phyloP scores from a whole-genome alignment of 2,113 vertebrate genomes.

The Arizona elegans region DNA sequence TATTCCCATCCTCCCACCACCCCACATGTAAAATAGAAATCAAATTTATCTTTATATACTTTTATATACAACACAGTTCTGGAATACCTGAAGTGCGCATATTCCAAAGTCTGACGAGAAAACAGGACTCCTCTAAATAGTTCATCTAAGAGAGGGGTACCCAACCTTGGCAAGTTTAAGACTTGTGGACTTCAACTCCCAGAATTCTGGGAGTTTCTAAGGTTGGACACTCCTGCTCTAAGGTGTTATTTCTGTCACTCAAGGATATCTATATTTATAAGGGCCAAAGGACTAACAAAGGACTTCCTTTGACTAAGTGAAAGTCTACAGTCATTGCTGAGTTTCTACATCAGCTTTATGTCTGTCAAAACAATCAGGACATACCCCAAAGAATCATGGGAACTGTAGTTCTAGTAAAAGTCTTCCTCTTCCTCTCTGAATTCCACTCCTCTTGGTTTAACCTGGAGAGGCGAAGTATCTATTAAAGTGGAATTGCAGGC shows the following conservation, averaged over 20 bases:
- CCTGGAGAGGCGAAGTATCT: background rate
- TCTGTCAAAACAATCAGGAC: background rate
- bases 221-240: background rate
- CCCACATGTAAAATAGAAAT: constrained; percentile 73
- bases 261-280: constrained; percentile 3
- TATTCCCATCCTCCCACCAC: constrained; percentile 51
- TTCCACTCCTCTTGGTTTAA: background rate
- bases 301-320: background rate
- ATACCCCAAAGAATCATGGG: background rate
- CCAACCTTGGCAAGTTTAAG: background rate
- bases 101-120: constrained; percentile 44
- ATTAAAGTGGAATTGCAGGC: background rate
- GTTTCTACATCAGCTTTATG: background rate
- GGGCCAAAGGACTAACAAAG: background rate
- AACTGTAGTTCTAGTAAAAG: background rate
- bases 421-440: background rate
- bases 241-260: background rate
- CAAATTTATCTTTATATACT: constrained; percentile 73
- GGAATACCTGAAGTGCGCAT: constrained; percentile 60
- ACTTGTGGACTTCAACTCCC: background rate
- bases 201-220: background rate
- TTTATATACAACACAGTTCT: constrained; percentile 68
- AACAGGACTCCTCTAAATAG: constrained; percentile 30
- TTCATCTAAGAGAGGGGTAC: background rate
- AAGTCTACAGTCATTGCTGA: background rate